Conservation (phyloP, 2,888 invertebrate genomes). For the Idaea dimidiata region DNA sequence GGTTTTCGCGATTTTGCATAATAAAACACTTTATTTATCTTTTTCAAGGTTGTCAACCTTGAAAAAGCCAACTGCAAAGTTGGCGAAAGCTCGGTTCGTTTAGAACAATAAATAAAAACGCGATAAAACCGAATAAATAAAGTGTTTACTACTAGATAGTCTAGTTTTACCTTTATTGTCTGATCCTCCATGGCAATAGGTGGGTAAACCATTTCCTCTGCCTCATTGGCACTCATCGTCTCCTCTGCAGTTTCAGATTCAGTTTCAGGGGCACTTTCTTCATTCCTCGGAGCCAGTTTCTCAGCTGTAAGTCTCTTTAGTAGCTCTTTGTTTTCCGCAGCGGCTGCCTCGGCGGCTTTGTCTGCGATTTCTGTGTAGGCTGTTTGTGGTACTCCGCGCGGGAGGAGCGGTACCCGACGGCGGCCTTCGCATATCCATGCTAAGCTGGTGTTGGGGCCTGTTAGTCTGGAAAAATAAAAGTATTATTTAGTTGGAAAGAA, state of each 20-base stretch:
- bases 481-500: too few relatives aligned
- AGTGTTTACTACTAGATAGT: not conserved
- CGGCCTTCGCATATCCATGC: conserved; percentile 95
- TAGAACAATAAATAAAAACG: too few relatives aligned
- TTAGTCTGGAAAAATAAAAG: conserved; percentile 63
- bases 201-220: conserved; percentile 56
- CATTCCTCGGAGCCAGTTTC: conserved; percentile 58
- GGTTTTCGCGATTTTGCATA: too few relatives aligned
- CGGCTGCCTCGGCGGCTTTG: conserved; percentile 82
- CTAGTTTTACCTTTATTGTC: conserved; percentile 51
- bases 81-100: too few relatives aligned
- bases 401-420: conserved; percentile 89
- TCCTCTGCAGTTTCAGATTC: conserved; percentile 60
- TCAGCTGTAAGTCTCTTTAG: conserved; percentile 63
- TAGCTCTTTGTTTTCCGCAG: conserved; percentile 63
- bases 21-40: too few relatives aligned
- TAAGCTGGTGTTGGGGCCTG: conserved; percentile 84
- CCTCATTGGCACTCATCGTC: conserved; percentile 47
- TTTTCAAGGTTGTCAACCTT: too few relatives aligned
- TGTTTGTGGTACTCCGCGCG: conserved; percentile 91
- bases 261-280: conserved; percentile 55
- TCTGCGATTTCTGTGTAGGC: conserved; percentile 92
- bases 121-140: too few relatives aligned
- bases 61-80: too few relatives aligned
- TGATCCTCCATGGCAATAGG: conserved; percentile 75